phyloP scores from a whole-genome alignment of 2,888 invertebrate species.

The Lasioglossum oenotherae region DNA sequence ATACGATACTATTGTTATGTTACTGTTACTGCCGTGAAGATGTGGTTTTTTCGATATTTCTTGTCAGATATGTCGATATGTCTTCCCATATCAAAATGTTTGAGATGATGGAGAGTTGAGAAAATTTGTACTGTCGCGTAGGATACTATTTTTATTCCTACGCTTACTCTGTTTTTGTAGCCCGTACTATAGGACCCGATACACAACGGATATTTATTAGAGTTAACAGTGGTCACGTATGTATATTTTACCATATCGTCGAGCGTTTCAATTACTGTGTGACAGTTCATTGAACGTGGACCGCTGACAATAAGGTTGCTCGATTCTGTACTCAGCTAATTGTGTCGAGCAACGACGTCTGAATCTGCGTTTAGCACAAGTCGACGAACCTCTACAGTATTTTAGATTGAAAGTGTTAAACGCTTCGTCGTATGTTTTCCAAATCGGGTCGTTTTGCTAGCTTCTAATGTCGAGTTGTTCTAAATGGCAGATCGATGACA shows the following conservation, averaged over 20 bases:
- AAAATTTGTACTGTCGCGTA: background rate
- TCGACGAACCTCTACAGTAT: background rate
- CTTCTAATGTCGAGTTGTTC: background rate
- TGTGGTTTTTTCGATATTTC: background rate
- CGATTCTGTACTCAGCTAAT: background rate
- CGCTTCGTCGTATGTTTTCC: background rate
- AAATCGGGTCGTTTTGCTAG: background rate
- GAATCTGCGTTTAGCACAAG: background rate
- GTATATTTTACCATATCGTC: background rate
- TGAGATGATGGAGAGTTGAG: background rate
- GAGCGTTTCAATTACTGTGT: background rate
- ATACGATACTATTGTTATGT: conserved; percentile 26
- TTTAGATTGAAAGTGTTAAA: background rate
- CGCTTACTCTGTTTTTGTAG: conserved; percentile 2
- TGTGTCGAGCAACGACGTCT: background rate
- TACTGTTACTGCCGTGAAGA: background rate
- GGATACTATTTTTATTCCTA: background rate
- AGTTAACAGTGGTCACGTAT: background rate
- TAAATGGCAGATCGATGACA: background rate
- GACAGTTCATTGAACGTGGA: background rate
- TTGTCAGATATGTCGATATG: background rate
- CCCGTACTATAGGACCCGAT: background rate
- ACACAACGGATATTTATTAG: conserved; percentile 16
- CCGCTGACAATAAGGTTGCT: background rate
- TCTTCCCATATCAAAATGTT: background rate